A percentile compares a stretch with the other conserved stretches of the same genome.
phyloP scores from a whole-genome alignment of 2,113 vertebrate species.

The Zeus faber region DNA sequence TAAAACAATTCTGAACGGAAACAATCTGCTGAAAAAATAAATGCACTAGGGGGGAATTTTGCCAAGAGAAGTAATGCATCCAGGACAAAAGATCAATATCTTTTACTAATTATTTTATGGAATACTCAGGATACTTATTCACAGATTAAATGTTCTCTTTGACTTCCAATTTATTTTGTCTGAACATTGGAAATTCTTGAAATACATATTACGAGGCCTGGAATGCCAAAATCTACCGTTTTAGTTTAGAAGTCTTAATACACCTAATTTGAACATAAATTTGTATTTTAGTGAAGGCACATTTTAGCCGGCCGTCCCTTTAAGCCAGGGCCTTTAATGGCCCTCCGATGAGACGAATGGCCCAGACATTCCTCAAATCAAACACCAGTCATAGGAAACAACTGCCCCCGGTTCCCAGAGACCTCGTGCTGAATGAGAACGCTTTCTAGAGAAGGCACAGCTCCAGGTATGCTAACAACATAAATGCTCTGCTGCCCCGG shows the following conservation, averaged over 20 bases:
- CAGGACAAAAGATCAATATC: no score
- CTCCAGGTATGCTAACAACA: conserved; percentile 58
- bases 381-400: background rate
- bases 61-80: no score
- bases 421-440: conserved; percentile 25
- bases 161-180: no score
- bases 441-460: conserved; percentile 27
- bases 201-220: no score
- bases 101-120: no score
- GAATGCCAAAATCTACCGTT: no score
- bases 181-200: no score
- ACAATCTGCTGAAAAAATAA: no score
- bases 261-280: background rate
- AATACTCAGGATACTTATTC: no score
- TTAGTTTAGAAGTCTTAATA: background rate
- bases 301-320: background rate
- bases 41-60: no score
- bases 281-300: background rate
- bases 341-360: background rate
- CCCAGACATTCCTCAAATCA: conserved; percentile 4
- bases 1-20: no score
- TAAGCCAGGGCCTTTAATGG: conserved; percentile 1
- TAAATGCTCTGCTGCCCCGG: conserved; percentile 42
- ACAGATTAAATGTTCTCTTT: no score
- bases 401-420: conserved; percentile 19